A percentile compares a stretch with the other conserved stretches of the same genome.
Evolutionary conservation across 2,888 invertebrate species (phyloP).

Genomic region (Andrena fulva): DNA sequence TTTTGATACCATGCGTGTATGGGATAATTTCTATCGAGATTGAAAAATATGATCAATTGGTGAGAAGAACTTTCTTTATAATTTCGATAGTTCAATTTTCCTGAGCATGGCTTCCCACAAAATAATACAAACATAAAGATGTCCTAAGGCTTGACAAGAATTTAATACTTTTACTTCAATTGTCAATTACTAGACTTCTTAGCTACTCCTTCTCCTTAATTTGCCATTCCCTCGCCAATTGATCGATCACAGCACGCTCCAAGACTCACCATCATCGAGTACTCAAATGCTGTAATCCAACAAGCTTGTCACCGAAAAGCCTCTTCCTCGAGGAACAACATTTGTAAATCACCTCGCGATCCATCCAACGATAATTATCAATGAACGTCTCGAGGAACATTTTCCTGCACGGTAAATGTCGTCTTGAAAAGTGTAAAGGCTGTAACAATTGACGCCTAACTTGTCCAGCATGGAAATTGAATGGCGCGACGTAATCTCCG

Average conservation of each 20-base stretch:
- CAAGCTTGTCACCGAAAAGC: background rate
- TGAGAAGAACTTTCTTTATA: background rate
- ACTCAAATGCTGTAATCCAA: background rate
- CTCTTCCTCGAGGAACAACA: background rate
- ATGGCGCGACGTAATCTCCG: constrained; percentile 10
- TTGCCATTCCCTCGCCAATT: background rate
- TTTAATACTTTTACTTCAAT: background rate
- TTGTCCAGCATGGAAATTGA: background rate
- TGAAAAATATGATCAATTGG: background rate
- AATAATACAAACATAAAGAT: background rate
- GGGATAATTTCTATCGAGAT: constrained; percentile 15
- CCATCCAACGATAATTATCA: background rate
- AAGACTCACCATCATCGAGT: constrained; percentile 10
- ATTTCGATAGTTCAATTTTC: background rate
- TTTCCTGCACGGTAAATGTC: background rate
- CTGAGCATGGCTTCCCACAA: background rate
- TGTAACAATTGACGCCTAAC: constrained; percentile 7
- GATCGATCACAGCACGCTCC: constrained; percentile 14
- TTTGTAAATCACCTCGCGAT: background rate
- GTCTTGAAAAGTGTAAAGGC: constrained; percentile 37
- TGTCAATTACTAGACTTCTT: background rate
- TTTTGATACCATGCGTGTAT: background rate
- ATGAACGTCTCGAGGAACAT: constrained; percentile 10
- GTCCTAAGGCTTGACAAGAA: background rate
- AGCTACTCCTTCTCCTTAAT: background rate